Evolutionary conservation across 2,113 vertebrate species (phyloP).

Genomic region (Raphicerus campestris): DNA sequence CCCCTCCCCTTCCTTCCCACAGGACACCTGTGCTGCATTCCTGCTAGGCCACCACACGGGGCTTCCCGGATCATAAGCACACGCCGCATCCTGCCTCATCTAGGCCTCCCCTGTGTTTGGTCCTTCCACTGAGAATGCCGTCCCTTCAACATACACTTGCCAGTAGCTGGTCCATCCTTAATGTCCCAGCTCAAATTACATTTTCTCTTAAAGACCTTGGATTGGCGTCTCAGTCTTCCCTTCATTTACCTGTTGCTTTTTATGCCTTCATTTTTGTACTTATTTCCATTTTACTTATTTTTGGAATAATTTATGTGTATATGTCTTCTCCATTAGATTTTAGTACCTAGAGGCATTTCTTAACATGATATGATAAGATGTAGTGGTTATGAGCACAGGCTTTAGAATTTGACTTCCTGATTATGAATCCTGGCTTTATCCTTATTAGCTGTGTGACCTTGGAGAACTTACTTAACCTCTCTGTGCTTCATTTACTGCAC

Average conservation of each 20-base stretch:
- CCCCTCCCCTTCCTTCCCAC: not conserved
- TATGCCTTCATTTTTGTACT: not conserved
- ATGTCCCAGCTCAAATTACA: not conserved
- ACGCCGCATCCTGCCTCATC: fast-evolving
- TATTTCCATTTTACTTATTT: not conserved
- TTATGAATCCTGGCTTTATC: not conserved
- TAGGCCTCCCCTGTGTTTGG: no score
- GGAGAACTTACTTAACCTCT: not conserved
- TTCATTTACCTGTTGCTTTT: not conserved
- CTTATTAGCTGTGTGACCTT: not conserved
- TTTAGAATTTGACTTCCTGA: not conserved
- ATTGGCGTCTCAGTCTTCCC: not conserved
- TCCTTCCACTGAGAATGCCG: not conserved
- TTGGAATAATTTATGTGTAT: not conserved
- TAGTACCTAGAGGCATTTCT: not conserved
- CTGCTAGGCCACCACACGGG: fast-evolving
- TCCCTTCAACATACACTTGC: fast-evolving
- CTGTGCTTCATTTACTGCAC: not conserved
- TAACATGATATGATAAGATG: not conserved
- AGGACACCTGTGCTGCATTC: not conserved
- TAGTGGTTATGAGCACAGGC: not conserved
- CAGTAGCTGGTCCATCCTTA: not conserved
- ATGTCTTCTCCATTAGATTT: not conserved
- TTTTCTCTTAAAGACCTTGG: not conserved
- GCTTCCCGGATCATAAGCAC: not conserved